A percentile compares a stretch with the other conserved stretches of the same genome.
phyloP scores from a whole-genome alignment of 2,113 vertebrate genomes.

The Sigmodon hispidus region DNA sequence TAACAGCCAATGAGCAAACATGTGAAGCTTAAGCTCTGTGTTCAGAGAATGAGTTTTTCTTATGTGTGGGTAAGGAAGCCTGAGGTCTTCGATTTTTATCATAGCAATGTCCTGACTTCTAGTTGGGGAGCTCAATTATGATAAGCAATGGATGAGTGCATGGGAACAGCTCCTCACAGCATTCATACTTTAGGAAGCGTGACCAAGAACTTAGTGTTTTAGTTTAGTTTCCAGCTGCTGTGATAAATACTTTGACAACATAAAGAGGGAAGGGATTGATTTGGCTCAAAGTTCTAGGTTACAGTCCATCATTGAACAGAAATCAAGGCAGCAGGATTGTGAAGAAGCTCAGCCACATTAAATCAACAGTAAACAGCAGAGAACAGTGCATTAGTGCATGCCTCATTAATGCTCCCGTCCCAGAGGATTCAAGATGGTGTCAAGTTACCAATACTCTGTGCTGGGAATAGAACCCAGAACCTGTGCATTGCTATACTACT shows the following conservation, averaged over 20 bases:
- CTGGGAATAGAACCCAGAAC: not conserved
- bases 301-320: not conserved
- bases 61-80: not conserved
- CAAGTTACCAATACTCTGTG: not conserved
- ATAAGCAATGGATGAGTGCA: not conserved
- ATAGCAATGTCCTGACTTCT: not conserved
- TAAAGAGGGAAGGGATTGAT: not conserved
- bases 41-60: not conserved
- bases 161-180: not conserved
- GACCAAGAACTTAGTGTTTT: not conserved
- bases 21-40: not conserved
- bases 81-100: constrained; percentile 38
- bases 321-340: not conserved
- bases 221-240: not conserved
- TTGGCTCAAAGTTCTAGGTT: not conserved
- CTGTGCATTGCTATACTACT: not conserved
- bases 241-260: not conserved
- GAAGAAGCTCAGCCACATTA: not conserved
- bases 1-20: not conserved
- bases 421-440: not conserved
- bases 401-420: not conserved
- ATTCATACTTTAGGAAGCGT: constrained; percentile 10
- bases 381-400: not conserved
- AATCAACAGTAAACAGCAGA: no score
- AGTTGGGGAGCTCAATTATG: not conserved